Percentiles rank a stretch among this genome's conserved stretches.
phyloP scores from a whole-genome alignment of 2,797 vertebrate species.

The Halcyon chelicuti region DNA sequence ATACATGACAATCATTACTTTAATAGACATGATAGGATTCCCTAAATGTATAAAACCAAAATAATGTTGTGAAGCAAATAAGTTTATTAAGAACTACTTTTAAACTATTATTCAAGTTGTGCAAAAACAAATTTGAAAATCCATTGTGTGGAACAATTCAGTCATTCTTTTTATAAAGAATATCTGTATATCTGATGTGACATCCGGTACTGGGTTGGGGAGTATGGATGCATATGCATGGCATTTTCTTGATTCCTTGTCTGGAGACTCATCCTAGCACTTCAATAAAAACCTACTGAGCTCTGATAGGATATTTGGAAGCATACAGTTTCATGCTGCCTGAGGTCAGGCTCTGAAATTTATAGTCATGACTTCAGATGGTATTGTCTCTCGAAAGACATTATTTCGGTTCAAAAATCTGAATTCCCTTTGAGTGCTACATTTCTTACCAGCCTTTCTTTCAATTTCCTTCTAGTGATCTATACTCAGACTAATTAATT shows the following conservation, averaged over 20 bases:
- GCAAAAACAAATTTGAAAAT: background rate
- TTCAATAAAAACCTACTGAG: background rate
- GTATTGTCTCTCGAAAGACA: background rate
- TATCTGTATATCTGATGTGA: background rate
- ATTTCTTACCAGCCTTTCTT: background rate
- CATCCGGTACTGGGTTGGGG: accelerated
- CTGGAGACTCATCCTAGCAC: background rate
- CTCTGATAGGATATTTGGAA: background rate
- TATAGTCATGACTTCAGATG: background rate
- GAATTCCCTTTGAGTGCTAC: background rate
- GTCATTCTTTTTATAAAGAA: background rate
- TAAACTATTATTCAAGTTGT: background rate
- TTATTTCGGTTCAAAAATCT: background rate
- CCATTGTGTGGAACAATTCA: accelerated
- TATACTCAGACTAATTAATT: background rate
- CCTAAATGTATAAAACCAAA: background rate
- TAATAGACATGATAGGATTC: accelerated
- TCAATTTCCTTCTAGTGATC: background rate
- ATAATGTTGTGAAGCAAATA: background rate
- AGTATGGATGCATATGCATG: accelerated
- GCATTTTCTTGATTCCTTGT: background rate
- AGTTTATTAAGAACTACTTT: background rate
- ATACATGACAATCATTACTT: background rate
- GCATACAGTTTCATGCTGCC: background rate
- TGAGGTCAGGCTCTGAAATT: background rate